Evolutionary conservation across 1,140 invertebrate genomes (phyloP).

Genomic region (Zeugodacus cucurbitae): DNA sequence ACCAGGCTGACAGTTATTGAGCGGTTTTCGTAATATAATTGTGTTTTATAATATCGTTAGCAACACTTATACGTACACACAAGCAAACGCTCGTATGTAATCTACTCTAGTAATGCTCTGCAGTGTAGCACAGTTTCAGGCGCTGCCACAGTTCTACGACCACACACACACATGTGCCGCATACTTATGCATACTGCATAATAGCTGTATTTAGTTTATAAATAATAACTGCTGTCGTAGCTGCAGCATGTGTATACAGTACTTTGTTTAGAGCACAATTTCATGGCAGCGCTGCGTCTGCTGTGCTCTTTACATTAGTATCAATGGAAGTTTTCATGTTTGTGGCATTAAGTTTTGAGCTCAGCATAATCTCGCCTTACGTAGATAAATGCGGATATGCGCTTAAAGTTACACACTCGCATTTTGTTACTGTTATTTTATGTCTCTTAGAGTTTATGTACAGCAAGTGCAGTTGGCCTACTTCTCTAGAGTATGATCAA

Average conservation of each 20-base stretch:
- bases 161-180: neutral
- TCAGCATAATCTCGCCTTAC: neutral
- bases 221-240: neutral
- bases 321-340: neutral
- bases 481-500: too few species aligned
- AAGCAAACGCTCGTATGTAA: neutral
- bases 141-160: too few species aligned
- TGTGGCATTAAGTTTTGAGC: neutral
- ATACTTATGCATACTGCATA: neutral
- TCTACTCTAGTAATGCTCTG: neutral
- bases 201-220: neutral
- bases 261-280: neutral
- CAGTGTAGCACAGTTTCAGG: neutral
- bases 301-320: neutral
- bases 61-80: neutral
- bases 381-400: neutral
- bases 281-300: neutral
- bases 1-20: neutral
- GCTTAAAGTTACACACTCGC: neutral
- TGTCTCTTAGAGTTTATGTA: neutral
- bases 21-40: constrained; percentile 26
- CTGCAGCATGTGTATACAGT: neutral
- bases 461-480: neutral
- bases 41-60: neutral
- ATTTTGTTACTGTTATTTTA: neutral